Conservation (phyloP, 2,888 invertebrate species). For the Sesamia inferens region DNA sequence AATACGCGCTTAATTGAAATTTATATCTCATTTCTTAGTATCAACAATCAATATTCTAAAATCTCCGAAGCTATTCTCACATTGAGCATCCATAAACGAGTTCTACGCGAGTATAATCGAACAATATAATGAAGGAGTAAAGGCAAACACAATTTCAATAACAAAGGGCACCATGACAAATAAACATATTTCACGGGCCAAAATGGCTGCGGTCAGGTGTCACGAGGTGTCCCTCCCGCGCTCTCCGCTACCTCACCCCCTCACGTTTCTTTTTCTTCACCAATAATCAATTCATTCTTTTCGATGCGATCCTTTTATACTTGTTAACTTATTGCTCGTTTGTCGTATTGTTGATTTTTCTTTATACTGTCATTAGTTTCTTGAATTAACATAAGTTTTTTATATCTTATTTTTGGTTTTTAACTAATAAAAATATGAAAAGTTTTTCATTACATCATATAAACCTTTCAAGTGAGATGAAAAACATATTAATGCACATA, state of each 20-base stretch:
- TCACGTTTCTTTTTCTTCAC: conserved; percentile 80
- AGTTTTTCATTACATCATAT: neutral
- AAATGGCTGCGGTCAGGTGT: conserved; percentile 90
- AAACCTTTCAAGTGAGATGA: neutral
- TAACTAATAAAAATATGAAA: neutral
- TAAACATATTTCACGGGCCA: conserved; percentile 90
- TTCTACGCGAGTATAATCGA: conserved; percentile 87
- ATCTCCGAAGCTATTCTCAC: conserved; percentile 86
- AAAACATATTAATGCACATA: neutral
- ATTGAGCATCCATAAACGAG: conserved; percentile 87
- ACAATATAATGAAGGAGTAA: conserved; percentile 90
- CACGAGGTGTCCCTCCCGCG: conserved; percentile 78
- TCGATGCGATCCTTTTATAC: conserved; percentile 81
- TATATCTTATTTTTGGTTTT: neutral
- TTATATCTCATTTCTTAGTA: conserved; percentile 90
- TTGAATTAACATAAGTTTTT: conserved; percentile 24
- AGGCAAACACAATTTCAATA: conserved; percentile 90
- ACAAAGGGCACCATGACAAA: conserved; percentile 89
- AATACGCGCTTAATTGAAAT: conserved; percentile 89
- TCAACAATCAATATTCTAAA: conserved; percentile 90
- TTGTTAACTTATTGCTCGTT: conserved; percentile 69
- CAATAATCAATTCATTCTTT: conserved; percentile 87
- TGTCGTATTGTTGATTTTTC: conserved; percentile 54
- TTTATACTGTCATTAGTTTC: conserved; percentile 52
- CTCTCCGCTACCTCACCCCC: conserved; percentile 64